Percentiles rank a stretch among this genome's conserved stretches.
phyloP scores from a whole-genome alignment of 2,113 vertebrate species.

The Lepus timidus region DNA sequence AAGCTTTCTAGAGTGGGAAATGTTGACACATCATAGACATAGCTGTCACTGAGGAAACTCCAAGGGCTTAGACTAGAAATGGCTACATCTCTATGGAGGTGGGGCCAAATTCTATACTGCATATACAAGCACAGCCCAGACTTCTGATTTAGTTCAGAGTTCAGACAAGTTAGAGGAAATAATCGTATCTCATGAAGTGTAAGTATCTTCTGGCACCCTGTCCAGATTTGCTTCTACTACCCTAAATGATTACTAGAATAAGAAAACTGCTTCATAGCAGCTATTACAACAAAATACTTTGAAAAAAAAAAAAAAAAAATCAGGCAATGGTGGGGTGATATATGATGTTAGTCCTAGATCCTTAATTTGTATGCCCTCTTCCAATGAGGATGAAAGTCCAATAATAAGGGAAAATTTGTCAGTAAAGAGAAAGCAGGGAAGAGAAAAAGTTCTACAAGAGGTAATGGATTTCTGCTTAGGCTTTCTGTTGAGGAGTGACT shows the following conservation, averaged over 20 bases:
- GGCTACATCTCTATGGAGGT: not conserved
- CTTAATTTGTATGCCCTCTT: not conserved
- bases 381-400: not conserved
- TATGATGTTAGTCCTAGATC: slow-evolving; percentile 35
- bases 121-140: not conserved
- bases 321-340: not conserved
- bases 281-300: not conserved
- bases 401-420: not conserved
- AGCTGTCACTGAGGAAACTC: not conserved
- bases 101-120: not conserved
- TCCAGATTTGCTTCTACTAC: not conserved
- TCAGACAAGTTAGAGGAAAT: not conserved
- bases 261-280: not conserved
- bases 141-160: not conserved
- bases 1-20: not conserved
- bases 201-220: not conserved
- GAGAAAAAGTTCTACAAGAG: not conserved
- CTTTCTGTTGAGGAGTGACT: not conserved
- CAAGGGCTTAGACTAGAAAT: not conserved
- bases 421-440: not conserved
- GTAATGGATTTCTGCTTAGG: not conserved
- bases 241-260: not conserved
- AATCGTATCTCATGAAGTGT: not conserved
- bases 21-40: not conserved
- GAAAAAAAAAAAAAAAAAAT: not conserved